Evolutionary conservation across 1,140 invertebrate species (phyloP), one percentile per base, ranked within the genome.

Genomic region (Cotesia chilonis): DNA sequence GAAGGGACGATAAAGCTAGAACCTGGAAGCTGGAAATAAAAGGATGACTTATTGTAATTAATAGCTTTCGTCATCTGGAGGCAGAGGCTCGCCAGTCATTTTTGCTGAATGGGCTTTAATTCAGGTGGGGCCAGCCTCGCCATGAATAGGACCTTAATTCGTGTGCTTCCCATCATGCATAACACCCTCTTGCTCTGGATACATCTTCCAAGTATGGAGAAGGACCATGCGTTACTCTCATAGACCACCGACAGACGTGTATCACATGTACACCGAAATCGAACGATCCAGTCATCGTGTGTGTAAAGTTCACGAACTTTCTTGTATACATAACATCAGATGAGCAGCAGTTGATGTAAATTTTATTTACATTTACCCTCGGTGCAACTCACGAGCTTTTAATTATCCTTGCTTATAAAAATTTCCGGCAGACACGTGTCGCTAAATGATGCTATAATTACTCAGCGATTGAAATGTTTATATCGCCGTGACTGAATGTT

Each of bases 131-230:
- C 61, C 54, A 57, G 64, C 35, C 78, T 80, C 81, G 77, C 80
- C 79, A 73, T 84, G 82, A 84, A 84, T 84, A 83, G 83, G 51
- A 74, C 77, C 78, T 80, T 84, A 81, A 84, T 84, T 83, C 76
- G 60, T 74, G 71, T 72, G 68, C 77, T 74, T 74, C 52, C 28
- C 63, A 72, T 52, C 75, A 74, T 73, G 74, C 76, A 72, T 71
- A 78, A 78, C 47, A 28, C 38, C 59, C 54, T 17, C 12, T 41
- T 52, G 20, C 64, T 51, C 20, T 28, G 47, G 10, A 47, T 47
- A 9, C 14, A 51, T 71, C 68, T 55, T 71, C 51, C 5, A 47
- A 72, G 73, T 17, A 57, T 68, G 65, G 41, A 54, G 70, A 5
- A 47, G 9, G 47, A 17, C 17, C 4, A 14, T 17, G 17, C 54